Conservation (phyloP, 2,113 vertebrate species). For the Gymnogyps californianus region DNA sequence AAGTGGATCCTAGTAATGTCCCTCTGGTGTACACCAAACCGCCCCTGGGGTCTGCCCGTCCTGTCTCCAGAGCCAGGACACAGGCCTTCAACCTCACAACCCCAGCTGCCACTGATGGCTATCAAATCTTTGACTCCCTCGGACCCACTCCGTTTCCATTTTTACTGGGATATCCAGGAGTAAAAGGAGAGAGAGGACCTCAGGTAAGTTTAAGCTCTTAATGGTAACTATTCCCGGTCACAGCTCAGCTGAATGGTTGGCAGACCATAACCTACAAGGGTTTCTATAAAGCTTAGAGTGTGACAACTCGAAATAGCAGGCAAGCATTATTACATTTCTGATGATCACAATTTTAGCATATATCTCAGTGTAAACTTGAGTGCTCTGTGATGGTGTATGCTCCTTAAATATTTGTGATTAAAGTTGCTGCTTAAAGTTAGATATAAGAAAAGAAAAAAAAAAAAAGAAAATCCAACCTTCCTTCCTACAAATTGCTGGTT, state of each 20-base stretch:
- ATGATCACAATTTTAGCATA: background rate
- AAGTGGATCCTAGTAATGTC: constrained; percentile 48
- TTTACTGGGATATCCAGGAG: constrained; percentile 79
- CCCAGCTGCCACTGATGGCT: constrained; percentile 75
- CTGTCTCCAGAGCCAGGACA: background rate
- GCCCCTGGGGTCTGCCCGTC: background rate
- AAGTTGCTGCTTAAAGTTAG: background rate
- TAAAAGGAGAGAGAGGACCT: constrained; percentile 89
- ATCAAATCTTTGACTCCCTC: constrained; percentile 77
- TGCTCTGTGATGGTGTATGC: background rate
- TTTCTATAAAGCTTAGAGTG: background rate
- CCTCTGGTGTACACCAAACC: constrained; percentile 54
- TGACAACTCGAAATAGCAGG: background rate
- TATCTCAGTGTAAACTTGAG: background rate
- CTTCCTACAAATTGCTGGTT: background rate
- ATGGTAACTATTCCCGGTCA: rapidly evolving
- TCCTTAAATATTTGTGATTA: background rate
- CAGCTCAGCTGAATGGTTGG: background rate
- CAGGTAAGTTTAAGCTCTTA: constrained; percentile 75
- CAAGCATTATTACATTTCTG: background rate
- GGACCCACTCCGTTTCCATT: constrained; percentile 82
- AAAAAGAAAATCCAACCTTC: background rate
- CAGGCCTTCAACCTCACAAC: constrained; percentile 64
- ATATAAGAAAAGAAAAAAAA: background rate
- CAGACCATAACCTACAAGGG: background rate